Evolutionary conservation across 2,113 vertebrate genomes (phyloP).

Genomic region (Alethe diademata): DNA sequence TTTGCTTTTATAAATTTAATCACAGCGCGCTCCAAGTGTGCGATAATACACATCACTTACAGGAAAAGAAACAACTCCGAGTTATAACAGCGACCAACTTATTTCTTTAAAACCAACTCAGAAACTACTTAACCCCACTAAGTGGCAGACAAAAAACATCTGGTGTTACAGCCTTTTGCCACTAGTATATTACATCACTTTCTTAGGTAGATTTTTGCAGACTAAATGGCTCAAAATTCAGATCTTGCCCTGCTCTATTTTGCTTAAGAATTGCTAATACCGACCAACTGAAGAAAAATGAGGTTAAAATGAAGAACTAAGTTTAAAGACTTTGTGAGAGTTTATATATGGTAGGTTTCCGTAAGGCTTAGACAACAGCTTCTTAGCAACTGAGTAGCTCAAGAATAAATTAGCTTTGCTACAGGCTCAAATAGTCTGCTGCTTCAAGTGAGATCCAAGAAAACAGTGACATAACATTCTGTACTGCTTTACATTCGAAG

Average conservation of each 20-base stretch:
- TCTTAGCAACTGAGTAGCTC: neutral
- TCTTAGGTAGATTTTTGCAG: neutral
- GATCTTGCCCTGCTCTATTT: neutral
- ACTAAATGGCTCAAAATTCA: neutral
- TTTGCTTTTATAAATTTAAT: neutral
- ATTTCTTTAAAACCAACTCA: neutral
- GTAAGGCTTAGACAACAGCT: neutral
- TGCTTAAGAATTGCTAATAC: neutral
- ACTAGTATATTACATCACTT: neutral
- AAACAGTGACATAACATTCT: neutral
- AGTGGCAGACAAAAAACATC: neutral
- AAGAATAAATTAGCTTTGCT: neutral
- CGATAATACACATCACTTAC: fast-evolving
- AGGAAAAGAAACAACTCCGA: neutral
- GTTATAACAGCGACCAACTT: neutral
- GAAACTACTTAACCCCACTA: neutral
- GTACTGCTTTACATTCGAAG: neutral
- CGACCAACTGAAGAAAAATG: neutral
- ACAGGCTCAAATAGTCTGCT: neutral
- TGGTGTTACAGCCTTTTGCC: neutral
- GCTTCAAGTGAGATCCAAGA: neutral
- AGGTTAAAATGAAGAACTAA: neutral
- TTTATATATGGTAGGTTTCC: neutral
- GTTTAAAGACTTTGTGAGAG: neutral
- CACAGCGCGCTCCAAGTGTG: neutral